Evolutionary conservation across 2,797 vertebrate genomes (phyloP), one percentile per base, ranked within the genome.

Genomic region (Orestias chungarensis): DNA sequence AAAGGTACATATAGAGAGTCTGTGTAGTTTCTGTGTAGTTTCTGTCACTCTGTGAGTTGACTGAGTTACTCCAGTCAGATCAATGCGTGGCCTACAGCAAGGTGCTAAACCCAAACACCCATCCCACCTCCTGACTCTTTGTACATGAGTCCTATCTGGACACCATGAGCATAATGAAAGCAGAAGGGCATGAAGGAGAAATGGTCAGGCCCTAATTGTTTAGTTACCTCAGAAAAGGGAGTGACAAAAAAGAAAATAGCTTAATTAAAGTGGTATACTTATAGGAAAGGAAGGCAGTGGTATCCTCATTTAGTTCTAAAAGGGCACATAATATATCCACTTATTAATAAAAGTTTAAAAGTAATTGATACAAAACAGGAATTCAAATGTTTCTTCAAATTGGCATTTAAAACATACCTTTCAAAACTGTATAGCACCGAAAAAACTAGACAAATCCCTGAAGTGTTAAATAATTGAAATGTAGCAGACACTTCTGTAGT

Each of bases 111-210:
- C 59, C 71, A 59, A 33, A 7, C 69, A 40, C 61, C 68, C 73
- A 40, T 66, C 54, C 80, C 27, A 66, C 64, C 42, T 75, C 65
- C 73, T 73, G 14, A 15, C 40, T 46, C 70, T 62, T 43, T 83
- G 74, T 50, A 75, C 79, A 71, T 66, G 72, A 70, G 66, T 68
- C 73, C 73, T 42, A 71, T 92, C 90, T 86, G 73, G 59, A 74
- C 75, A 64, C 69, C 67, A 43, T 72, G 54, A 79, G 91, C 94
- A 91, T 95, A 94, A 97, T 96, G 65, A 79, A 92, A 92, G 94
- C 94, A 94, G 96, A 97, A 90, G 88, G 94, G 95, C 95, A 88
- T 96, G 94, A 97, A 96, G 95, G 95, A 93, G 92, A 95, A 84
- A 69, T 71, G 74, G 86, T 88, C 90, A 86, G 89, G 87, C 76